Base-by-base conservation (phyloP, 2,888 invertebrate genomes). In the Stramonita haemastoma region DNA sequence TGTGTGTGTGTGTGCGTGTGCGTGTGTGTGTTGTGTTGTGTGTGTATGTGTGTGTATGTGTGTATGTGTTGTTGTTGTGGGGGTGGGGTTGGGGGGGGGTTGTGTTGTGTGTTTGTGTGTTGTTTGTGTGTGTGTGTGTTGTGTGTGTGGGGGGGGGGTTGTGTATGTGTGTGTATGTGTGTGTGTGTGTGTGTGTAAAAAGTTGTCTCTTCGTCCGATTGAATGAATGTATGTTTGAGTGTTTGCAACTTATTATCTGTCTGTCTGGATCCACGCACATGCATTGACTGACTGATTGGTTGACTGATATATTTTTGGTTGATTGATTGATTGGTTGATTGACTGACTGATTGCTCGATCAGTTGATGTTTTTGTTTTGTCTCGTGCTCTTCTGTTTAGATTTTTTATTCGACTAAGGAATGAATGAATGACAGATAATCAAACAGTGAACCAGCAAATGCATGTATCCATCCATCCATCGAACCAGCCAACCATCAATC, bases 11-110 rank as follows among this genome's bases (percentile, higher is more conserved):
- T 79, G 79, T 79, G 79, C 19, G n/a, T 79, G 79, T 79, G 79
- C 19, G 79, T 79, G n/a, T 34, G 79, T 79, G 22, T 79, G 79
- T 79, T 79, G 79, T 79, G 79, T 79, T 79, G 79, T 79, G 79
- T 79, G 79, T 79, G 79, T 79, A 13, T 79, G 79, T 79, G 79
- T 34, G 79, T 79, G 29, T 79, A 15, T 79, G 79, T 79, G 66
- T 66, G 66, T 66, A 66, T 2, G 13, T 66, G 66, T 2, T 4
- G 17, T 2, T 66, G 26, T 66, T 4, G 17, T 66, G 66, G 2
- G 26, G 17, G 66, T 66, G 66, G 17, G 46, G 46, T 46, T 2
- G 46, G 46, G 2, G 66, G 17, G 66, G 17, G 66, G 17, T 26
- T 66, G 66, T 66, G 66, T 2, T 4, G 17, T 60, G 60, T 2